A percentile compares a stretch with the other conserved stretches of the same genome.
Conservation (phyloP, 2,888 invertebrate genomes). For the Penaeus monodon region DNA sequence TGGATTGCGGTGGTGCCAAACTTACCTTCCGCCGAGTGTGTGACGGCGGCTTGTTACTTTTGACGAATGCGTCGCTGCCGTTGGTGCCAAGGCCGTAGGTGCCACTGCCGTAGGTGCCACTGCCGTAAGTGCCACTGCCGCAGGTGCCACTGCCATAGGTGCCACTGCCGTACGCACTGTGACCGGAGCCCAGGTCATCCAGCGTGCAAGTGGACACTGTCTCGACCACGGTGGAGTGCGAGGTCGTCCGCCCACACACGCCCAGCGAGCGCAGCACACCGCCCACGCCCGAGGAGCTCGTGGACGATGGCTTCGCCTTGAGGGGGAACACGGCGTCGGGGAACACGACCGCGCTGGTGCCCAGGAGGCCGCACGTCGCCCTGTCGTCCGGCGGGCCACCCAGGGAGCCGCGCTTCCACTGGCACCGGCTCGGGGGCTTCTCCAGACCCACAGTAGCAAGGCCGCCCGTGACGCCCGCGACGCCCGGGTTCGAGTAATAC, state of each 20-base stretch:
- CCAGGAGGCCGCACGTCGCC: conserved; percentile 17
- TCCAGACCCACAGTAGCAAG: not conserved
- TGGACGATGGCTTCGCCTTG: not conserved
- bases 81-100: too few species aligned
- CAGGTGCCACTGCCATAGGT: too few species aligned
- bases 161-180: too few species aligned
- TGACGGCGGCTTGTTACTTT: too few species aligned
- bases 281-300: conserved; percentile 29
- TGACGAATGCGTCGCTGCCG: too few species aligned
- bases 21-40: too few species aligned
- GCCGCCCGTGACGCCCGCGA: not conserved
- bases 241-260: conserved; percentile 43
- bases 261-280: conserved; percentile 48
- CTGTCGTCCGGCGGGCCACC: not conserved
- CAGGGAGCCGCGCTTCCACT: not conserved
- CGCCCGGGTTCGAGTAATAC: conserved; percentile 14
- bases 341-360: conserved; percentile 40
- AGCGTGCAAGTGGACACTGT: conserved; percentile 41
- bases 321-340: conserved; percentile 42
- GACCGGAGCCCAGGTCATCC: conserved; percentile 4
- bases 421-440: not conserved
- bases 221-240: conserved; percentile 41
- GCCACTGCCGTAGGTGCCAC: too few species aligned
- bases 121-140: too few species aligned
- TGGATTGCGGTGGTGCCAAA: too few species aligned